Evolutionary conservation across 2,797 vertebrate genomes (phyloP), one percentile per base, ranked within the genome.

Genomic region (Thaleichthys pacificus): DNA sequence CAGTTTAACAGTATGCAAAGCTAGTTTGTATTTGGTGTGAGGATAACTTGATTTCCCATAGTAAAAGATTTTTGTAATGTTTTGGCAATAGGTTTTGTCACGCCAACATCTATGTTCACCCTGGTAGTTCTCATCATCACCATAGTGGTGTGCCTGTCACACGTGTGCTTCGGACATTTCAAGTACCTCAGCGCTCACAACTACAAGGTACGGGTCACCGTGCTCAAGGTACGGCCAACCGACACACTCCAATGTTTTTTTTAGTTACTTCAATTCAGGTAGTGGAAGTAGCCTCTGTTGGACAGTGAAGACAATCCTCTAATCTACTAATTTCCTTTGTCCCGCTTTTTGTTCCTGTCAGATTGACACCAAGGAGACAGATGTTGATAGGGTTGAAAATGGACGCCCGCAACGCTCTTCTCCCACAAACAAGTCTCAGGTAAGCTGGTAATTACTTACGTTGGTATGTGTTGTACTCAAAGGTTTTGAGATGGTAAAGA

Each of bases 121-220:
- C 95, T 99, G 47, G 96, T 98, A 84, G 96, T 98, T n/a, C 95
- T 99, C 6, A 93, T 98, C 76, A 94, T 97, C 92, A 99, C 97
- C 82, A 99, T 99, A 62, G 96, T 97, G 84, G 96, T 99, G 83
- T 99, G 96, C 80, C 91, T 99, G 85, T 98, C 96, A 62, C 97
- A 99, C 3, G 95, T 98, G 89, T 99, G 97, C 91, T 99, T 99
- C 1, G 97, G 97, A 79, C 96, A 99, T 90, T 99, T 99, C 92
- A 99, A 99, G 94, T 98, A 99, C 90, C 96, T 99, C 91, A 99
- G 97, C 73, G 97, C 97, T 82, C 97, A 99, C 91, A 99, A 99
- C 93, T 99, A 98, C 90, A 97, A 97, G 95, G 95, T 96, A 88
- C 86, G 89, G 62, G 78, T 80, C 70, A 58, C 60, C 17, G 73